Conservation (phyloP, 35 echinoderm and acorn worm genomes). For the Amphiura filiformis region DNA sequence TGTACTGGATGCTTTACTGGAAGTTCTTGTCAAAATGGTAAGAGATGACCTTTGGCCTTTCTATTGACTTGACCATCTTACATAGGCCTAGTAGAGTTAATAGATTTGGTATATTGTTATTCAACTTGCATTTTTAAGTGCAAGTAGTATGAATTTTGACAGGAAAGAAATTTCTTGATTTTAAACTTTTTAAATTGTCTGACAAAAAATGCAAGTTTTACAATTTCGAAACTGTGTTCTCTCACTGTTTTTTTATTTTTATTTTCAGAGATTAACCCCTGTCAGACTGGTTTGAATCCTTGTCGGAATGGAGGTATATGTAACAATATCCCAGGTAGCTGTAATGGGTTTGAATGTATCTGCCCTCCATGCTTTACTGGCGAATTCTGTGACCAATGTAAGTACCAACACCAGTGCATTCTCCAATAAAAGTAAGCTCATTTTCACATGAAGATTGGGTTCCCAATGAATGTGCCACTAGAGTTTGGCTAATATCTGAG, state of each 20-base stretch:
- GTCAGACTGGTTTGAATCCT: conserved; percentile 27
- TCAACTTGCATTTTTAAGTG: too few species aligned
- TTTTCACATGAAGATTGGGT: background rate
- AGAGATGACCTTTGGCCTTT: background rate
- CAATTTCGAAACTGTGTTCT: too few species aligned
- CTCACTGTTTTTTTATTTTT: too few species aligned
- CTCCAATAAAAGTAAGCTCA: background rate
- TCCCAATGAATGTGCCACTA: background rate
- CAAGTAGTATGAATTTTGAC: too few species aligned
- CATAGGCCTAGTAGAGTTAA: too few species aligned
- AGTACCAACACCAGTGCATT: background rate
- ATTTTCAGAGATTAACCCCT: background rate
- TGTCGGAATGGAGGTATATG: conserved; percentile 75
- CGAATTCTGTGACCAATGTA: conserved; percentile 67
- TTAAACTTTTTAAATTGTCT: too few species aligned
- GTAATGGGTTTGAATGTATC: conserved; percentile 50
- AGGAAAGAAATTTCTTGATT: too few species aligned
- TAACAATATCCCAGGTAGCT: conserved; percentile 22
- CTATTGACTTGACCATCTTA: too few species aligned
- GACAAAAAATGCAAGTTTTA: too few species aligned
- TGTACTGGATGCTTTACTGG: conserved; percentile 75
- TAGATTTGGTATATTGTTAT: too few species aligned
- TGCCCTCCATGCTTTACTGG: conserved; percentile 70
- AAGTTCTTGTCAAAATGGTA: conserved; percentile 65
- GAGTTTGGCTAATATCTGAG: background rate